A percentile compares a stretch with the other conserved stretches of the same genome.
phyloP scores from a whole-genome alignment of 2,113 vertebrate genomes.

The Platycercus adscitus region DNA sequence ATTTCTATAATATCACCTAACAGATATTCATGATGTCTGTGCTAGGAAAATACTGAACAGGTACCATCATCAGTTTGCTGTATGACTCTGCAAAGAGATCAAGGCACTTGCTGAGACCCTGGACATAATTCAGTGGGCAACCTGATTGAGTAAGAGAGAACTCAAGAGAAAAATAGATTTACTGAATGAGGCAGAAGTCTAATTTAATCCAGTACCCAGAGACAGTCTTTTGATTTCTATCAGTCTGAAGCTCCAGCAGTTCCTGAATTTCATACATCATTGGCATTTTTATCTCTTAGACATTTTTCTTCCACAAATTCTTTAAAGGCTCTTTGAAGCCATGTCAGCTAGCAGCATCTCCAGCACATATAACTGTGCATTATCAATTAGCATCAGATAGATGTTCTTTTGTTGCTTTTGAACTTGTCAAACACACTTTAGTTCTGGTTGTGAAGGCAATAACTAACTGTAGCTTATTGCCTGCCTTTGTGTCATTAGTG shows the following conservation, averaged over 20 bases:
- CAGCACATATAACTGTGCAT: not conserved
- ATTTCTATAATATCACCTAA: not conserved
- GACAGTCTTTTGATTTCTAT: not conserved
- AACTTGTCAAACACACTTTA: not conserved
- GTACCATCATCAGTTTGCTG: not conserved
- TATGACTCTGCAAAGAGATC: not conserved
- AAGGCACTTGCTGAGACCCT: not conserved
- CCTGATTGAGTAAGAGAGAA: not conserved
- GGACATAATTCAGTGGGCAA: not conserved
- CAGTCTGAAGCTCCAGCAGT: not conserved
- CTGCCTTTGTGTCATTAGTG: not conserved
- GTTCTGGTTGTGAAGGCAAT: not conserved
- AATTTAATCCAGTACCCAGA: not conserved
- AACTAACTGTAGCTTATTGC: not conserved
- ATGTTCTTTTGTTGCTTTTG: not conserved
- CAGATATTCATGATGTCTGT: not conserved
- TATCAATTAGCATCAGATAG: not conserved
- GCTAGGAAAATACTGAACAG: not conserved
- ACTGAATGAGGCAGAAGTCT: not conserved
- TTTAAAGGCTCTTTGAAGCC: not conserved
- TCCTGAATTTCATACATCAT: not conserved
- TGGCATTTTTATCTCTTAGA: not conserved
- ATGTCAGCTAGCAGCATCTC: not conserved
- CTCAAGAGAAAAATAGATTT: not conserved
- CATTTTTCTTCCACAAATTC: not conserved